Percentiles rank a stretch among this genome's conserved stretches.
phyloP scores from a whole-genome alignment of 2,888 invertebrate species.

The Hemicrepidius hirtus region DNA sequence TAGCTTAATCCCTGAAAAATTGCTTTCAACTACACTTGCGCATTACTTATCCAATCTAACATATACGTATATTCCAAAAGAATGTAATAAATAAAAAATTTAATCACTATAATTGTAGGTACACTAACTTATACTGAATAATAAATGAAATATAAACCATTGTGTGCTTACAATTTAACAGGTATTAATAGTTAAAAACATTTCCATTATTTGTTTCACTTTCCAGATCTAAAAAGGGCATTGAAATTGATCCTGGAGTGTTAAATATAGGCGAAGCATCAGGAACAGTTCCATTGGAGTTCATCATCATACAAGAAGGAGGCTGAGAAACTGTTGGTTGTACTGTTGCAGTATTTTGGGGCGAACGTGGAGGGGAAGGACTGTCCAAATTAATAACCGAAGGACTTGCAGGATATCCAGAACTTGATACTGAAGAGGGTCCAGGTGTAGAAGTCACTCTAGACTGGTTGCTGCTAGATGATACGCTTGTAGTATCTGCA shows the following conservation, averaged over 20 bases:
- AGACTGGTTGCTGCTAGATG: constrained; percentile 71
- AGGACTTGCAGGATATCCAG: constrained; percentile 78
- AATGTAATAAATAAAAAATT: constrained; percentile 5
- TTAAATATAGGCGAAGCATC: constrained; percentile 55
- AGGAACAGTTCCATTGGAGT: constrained; percentile 52
- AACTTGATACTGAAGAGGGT: constrained; percentile 75
- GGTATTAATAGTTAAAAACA: constrained; percentile 22
- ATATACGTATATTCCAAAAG: background rate
- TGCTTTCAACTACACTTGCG: no score
- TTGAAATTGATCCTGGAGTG: constrained; percentile 50
- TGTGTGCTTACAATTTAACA: background rate
- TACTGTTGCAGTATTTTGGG: constrained; percentile 48
- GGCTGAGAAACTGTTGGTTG: constrained; percentile 49
- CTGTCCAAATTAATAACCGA: constrained; percentile 79
- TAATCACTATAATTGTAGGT: background rate
- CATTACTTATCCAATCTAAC: background rate
- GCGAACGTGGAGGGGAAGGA: constrained; percentile 76
- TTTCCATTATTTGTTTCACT: constrained; percentile 62
- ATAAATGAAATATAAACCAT: no score
- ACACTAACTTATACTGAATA: background rate
- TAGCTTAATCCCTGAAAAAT: no score
- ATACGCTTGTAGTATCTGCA: constrained; percentile 69
- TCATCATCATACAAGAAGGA: constrained; percentile 63
- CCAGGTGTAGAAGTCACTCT: constrained; percentile 69
- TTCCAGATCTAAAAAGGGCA: constrained; percentile 68